Percentiles rank a stretch among this genome's conserved stretches.
These are phyloP conservation scores for Ganaspis brasiliensis DNA, from an alignment of 2,888 invertebrate genomes.

Conservation along the genomic window DNA sequence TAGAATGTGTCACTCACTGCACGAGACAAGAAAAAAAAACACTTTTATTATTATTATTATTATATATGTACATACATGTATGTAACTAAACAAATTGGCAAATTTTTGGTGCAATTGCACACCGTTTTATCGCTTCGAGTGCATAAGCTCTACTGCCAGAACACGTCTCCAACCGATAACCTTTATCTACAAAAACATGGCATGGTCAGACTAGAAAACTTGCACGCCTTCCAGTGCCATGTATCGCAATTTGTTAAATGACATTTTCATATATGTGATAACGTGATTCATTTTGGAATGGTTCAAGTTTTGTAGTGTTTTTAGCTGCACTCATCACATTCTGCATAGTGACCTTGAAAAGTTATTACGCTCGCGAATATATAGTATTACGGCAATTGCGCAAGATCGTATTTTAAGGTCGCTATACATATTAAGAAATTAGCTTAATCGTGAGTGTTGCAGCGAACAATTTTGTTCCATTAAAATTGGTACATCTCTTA, in stretches of 20 bases:
- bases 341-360: conserved; percentile 1
- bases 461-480: conserved; percentile 35
- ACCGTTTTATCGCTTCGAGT: conserved; percentile 20
- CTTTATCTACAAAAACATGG: conserved; percentile 20
- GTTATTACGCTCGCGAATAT: not conserved
- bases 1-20: not conserved
- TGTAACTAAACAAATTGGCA: too few relatives aligned
- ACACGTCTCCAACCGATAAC: conserved; percentile 32
- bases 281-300: not conserved
- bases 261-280: not conserved
- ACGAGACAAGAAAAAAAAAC: too few relatives aligned
- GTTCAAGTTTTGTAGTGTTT: not conserved
- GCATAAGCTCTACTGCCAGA: conserved; percentile 31
- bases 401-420: conserved; percentile 29
- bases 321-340: not conserved
- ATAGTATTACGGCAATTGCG: conserved; percentile 11
- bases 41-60: not conserved
- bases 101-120: too few relatives aligned
- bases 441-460: conserved; percentile 29
- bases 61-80: too few relatives aligned
- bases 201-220: not conserved
- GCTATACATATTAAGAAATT: conserved; percentile 32
- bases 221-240: too few relatives aligned
- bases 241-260: not conserved
- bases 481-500: conserved; percentile 28